These are phyloP conservation scores for Pedionomus torquatus DNA, from an alignment of 2,113 vertebrate species.

Conservation along the genomic window DNA sequence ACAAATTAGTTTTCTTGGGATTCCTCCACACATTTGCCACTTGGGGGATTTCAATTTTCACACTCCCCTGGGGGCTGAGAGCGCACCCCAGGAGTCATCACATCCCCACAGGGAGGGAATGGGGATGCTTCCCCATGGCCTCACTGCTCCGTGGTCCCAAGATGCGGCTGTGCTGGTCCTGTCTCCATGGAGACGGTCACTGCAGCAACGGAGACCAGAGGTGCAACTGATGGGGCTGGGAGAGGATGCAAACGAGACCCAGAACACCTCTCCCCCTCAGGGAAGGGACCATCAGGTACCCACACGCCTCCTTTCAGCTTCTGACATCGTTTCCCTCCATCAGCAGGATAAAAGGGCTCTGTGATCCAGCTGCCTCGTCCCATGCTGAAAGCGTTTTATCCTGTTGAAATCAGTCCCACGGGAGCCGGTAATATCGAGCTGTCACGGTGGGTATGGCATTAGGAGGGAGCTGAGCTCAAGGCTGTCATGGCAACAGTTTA, in stretches of 20 bases:
- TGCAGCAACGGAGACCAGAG: slow-evolving; percentile 4
- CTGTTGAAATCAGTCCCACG: background rate
- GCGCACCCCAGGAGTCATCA: background rate
- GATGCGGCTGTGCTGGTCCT: background rate
- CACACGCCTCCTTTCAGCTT: background rate
- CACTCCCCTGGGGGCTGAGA: background rate
- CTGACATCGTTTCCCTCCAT: background rate
- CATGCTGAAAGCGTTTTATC: background rate
- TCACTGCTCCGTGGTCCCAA: background rate
- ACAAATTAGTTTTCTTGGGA: slow-evolving; percentile 31
- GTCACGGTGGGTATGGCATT: background rate
- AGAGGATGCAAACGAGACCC: background rate
- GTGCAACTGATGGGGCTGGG: background rate
- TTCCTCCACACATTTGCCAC: slow-evolving; percentile 4
- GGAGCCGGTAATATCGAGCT: background rate
- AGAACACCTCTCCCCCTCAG: background rate
- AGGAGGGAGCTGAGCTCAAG: background rate
- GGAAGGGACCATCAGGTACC: background rate
- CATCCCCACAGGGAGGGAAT: background rate
- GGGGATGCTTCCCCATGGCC: background rate
- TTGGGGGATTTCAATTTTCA: background rate
- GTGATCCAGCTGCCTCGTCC: background rate
- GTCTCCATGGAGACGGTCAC: slow-evolving; percentile 62
- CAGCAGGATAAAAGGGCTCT: background rate
- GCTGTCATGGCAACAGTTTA: slow-evolving; percentile 36